These are phyloP conservation scores for Lasiurus cinereus DNA, from an alignment of 2,113 vertebrate genomes.

Conservation along the genomic window DNA sequence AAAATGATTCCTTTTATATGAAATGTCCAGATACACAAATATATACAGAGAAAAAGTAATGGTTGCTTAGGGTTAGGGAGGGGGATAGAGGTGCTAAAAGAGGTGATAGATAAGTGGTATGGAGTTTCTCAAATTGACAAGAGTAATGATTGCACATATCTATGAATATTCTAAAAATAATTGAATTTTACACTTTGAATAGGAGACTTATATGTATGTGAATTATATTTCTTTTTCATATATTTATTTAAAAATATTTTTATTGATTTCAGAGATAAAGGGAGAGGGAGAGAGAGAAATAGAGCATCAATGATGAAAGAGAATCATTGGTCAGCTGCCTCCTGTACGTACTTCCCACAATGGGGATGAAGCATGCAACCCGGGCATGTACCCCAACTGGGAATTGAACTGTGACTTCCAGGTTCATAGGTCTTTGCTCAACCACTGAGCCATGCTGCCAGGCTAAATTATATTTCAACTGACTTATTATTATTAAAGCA, in stretches of 20 bases:
- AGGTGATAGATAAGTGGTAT: neutral
- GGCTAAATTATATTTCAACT: neutral
- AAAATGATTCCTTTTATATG: neutral
- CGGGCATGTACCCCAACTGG: too few relatives aligned
- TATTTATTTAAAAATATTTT: too few relatives aligned
- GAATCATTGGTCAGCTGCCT: too few relatives aligned
- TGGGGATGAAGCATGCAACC: too few relatives aligned
- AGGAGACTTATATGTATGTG: neutral
- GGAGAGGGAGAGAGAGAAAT: too few relatives aligned
- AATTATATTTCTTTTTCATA: neutral
- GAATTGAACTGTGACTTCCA: too few relatives aligned
- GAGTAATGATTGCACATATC: neutral
- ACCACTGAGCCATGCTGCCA: too few relatives aligned
- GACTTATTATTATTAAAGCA: neutral
- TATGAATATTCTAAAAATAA: neutral
- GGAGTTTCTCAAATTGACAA: conserved; percentile 1
- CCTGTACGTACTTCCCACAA: too few relatives aligned
- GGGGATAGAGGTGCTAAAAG: neutral
- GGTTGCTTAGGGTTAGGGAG: neutral
- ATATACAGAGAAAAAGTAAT: neutral
- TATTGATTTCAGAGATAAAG: too few relatives aligned
- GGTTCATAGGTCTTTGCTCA: too few relatives aligned
- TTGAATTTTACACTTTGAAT: neutral
- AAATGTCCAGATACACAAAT: neutral
- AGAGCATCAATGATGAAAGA: too few relatives aligned